phyloP scores from a whole-genome alignment of 2,113 vertebrate genomes.

The Phasianus colchicus region DNA sequence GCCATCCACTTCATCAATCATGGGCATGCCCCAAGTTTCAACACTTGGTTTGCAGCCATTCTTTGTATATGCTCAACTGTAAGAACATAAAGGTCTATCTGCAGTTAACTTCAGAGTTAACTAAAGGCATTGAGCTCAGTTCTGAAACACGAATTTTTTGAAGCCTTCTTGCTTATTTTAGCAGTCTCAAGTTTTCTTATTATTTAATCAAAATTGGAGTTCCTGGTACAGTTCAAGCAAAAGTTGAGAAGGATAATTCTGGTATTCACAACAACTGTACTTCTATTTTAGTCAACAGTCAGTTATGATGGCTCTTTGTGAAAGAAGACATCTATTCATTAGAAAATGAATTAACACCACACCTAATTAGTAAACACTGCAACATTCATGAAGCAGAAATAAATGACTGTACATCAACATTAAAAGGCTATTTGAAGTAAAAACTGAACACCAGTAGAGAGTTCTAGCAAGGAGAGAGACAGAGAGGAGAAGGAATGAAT shows the following conservation, averaged over 20 bases:
- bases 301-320: background rate
- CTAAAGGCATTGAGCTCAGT: background rate
- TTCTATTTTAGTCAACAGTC: background rate
- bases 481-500: background rate
- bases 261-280: background rate
- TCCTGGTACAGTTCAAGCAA: background rate
- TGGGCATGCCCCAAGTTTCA: background rate
- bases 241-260: background rate
- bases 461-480: background rate
- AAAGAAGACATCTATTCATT: slow-evolving; percentile 18
- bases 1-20: slow-evolving; percentile 33
- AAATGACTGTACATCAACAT: background rate
- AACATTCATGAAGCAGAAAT: background rate
- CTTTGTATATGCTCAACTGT: background rate
- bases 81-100: background rate
- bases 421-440: background rate
- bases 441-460: background rate
- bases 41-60: background rate
- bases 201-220: background rate
- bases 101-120: background rate
- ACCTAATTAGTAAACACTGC: background rate
- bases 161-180: background rate
- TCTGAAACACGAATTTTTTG: background rate
- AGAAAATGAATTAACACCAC: background rate
- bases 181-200: background rate